Conservation (phyloP, 2,888 invertebrate genomes). For the Abrostola triplasia region DNA sequence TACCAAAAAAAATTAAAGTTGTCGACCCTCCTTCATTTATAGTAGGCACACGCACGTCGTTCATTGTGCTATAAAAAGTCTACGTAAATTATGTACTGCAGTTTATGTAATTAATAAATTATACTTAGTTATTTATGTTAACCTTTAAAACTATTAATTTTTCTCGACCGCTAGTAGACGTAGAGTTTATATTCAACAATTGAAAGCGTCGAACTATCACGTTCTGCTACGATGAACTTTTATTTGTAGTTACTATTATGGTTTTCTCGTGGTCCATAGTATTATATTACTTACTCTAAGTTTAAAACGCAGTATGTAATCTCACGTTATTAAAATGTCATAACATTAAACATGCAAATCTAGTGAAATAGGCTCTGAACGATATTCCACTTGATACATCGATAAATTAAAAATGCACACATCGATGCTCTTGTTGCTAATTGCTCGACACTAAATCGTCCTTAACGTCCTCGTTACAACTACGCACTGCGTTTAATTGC, state of each 20-base stretch:
- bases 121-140: neutral
- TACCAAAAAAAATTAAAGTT: no score
- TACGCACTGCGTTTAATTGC: conserved; percentile 49
- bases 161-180: neutral
- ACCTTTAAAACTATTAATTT: neutral
- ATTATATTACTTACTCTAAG: conserved; percentile 31
- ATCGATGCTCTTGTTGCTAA: conserved; percentile 27
- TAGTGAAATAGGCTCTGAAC: conserved; percentile 47
- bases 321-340: conserved; percentile 47
- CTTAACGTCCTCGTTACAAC: conserved; percentile 34
- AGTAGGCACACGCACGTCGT: neutral
- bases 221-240: conserved; percentile 48
- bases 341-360: conserved; percentile 54
- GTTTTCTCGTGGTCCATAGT: conserved; percentile 26
- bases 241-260: conserved; percentile 37
- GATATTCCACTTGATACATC: conserved; percentile 15
- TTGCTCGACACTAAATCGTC: conserved; percentile 49
- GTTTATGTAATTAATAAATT: neutral
- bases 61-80: neutral
- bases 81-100: neutral
- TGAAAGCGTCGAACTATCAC: conserved; percentile 53
- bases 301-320: conserved; percentile 40
- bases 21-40: no score
- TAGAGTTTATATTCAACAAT: conserved; percentile 24
- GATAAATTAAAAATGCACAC: conserved; percentile 32